These are phyloP conservation scores for Neoarius graeffei DNA, from an alignment of 2,113 vertebrate species.

Conservation along the genomic window DNA sequence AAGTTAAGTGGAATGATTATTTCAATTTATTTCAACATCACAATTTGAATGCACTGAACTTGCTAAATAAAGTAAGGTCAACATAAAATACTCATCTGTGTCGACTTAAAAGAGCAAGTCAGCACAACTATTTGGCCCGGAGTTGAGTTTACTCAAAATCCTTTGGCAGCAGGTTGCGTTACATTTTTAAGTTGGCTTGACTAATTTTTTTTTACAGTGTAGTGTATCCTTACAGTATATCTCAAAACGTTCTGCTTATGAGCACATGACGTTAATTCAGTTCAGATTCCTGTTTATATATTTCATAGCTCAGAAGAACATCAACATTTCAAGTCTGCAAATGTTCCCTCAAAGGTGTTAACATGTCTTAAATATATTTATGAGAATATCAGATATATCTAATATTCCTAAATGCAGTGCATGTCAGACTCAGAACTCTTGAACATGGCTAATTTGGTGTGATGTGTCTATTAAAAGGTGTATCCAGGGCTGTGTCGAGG, in stretches of 20 bases:
- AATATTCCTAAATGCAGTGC: slow-evolving; percentile 24
- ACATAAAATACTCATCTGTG: too few relatives aligned
- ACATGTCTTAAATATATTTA: slow-evolving; percentile 1
- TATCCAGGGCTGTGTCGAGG: slow-evolving; percentile 26
- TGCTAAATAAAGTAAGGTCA: too few relatives aligned
- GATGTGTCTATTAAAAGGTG: slow-evolving; percentile 44
- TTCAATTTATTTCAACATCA: too few relatives aligned
- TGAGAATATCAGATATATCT: background rate
- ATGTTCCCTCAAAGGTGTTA: background rate
- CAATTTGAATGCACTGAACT: too few relatives aligned
- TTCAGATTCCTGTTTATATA: background rate
- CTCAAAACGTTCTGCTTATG: background rate
- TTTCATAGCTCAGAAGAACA: background rate
- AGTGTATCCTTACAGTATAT: background rate
- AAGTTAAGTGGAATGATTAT: too few relatives aligned
- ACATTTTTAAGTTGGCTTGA: too few relatives aligned
- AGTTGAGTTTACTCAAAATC: too few relatives aligned
- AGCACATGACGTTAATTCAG: too few relatives aligned
- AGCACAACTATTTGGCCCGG: too few relatives aligned
- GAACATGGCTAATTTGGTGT: slow-evolving; percentile 32
- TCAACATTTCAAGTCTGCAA: background rate
- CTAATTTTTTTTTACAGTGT: too few relatives aligned
- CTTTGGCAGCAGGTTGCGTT: too few relatives aligned
- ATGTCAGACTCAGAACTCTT: slow-evolving; percentile 23
- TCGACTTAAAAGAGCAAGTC: too few relatives aligned